Conservation (phyloP, 2,888 invertebrate species). For the Zeuzera pyrina region DNA sequence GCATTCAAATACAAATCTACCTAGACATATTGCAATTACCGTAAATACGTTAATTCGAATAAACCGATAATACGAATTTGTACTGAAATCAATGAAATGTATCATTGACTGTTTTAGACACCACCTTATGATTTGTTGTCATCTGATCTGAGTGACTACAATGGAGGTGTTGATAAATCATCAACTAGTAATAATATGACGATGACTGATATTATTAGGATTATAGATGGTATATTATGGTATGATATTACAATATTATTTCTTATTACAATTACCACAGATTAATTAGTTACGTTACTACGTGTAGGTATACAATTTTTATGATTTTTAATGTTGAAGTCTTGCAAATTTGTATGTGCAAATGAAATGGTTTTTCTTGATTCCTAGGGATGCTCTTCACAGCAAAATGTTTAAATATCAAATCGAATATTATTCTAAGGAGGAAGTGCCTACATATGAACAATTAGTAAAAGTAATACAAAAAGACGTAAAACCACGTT, state of each 20-base stretch:
- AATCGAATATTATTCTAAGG: slow-evolving; percentile 47
- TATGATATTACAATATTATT: slow-evolving; percentile 25
- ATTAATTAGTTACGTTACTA: not conserved
- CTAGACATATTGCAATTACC: too few species aligned
- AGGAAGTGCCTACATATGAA: slow-evolving; percentile 50
- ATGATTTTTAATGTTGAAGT: not conserved
- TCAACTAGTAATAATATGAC: slow-evolving; percentile 42
- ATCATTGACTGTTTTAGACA: slow-evolving; percentile 30
- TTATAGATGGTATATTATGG: slow-evolving; percentile 59
- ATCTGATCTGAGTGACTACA: slow-evolving; percentile 29
- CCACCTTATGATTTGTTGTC: slow-evolving; percentile 54
- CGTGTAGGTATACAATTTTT: not conserved
- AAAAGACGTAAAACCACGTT: slow-evolving; percentile 26
- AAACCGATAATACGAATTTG: too few species aligned
- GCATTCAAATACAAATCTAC: too few species aligned
- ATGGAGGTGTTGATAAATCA: slow-evolving; percentile 18
- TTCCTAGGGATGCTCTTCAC: slow-evolving; percentile 52
- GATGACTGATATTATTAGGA: slow-evolving; percentile 39
- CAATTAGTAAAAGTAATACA: slow-evolving; percentile 37
- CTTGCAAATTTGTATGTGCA: not conserved
- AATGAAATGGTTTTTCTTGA: not conserved
- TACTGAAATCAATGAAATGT: too few species aligned
- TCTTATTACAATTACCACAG: not conserved
- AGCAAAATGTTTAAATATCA: slow-evolving; percentile 57
- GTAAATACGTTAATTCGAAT: too few species aligned